phyloP scores from a whole-genome alignment of 2,888 invertebrate species.

The Arge pagana region DNA sequence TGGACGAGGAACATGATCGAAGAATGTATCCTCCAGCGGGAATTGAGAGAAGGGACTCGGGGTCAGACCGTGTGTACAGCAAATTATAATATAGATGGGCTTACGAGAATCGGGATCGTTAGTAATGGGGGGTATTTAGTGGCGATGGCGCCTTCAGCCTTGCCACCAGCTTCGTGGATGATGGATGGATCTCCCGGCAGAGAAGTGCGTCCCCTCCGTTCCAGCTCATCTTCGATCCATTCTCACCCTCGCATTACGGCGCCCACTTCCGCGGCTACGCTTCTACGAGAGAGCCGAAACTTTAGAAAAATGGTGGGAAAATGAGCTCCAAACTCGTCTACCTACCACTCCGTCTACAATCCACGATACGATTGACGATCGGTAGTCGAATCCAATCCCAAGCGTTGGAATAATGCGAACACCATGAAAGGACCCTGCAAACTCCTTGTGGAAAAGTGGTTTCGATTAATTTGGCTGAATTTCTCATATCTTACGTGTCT shows the following conservation, averaged over 20 bases:
- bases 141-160: constrained; percentile 12
- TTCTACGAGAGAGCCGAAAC: constrained; percentile 7
- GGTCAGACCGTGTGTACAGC: constrained; percentile 13
- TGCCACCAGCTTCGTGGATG: constrained; percentile 18
- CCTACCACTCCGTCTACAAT: no score
- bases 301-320: no score
- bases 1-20: no score
- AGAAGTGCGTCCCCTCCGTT: constrained; percentile 7
- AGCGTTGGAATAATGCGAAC: no score
- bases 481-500: no score
- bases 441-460: no score
- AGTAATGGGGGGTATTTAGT: constrained; percentile 22
- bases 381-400: no score
- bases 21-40: no score
- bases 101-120: constrained; percentile 21
- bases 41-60: neutral
- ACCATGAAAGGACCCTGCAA: no score
- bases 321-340: no score
- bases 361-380: no score
- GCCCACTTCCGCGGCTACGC: neutral
- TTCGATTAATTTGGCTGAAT: no score
- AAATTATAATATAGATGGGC: constrained; percentile 21
- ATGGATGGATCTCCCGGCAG: constrained; percentile 16
- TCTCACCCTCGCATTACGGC: constrained; percentile 18
- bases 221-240: constrained; percentile 17